phyloP scores from a whole-genome alignment of 1,140 invertebrate species.

The Rhysida immarginata region DNA sequence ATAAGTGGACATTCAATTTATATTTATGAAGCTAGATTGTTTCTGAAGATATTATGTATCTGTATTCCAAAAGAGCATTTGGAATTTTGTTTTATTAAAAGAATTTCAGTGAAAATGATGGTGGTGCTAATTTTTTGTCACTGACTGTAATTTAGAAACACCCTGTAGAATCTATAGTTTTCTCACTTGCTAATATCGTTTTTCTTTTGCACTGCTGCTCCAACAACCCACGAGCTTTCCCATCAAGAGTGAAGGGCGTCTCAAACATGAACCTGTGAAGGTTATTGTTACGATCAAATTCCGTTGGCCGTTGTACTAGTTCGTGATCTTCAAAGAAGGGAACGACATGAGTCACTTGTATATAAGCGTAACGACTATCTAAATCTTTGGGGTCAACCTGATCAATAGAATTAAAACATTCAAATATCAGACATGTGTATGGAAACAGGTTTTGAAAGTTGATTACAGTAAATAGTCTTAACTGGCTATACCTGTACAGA shows the following conservation, averaged over 20 bases:
- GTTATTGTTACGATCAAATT: constrained; percentile 77
- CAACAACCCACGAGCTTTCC: constrained; percentile 50
- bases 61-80: too few relatives aligned
- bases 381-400: constrained; percentile 59
- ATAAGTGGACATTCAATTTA: too few relatives aligned
- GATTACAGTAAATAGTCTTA: too few relatives aligned
- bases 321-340: constrained; percentile 55
- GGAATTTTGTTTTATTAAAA: too few relatives aligned
- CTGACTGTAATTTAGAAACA: too few relatives aligned
- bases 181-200: constrained; percentile 62
- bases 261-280: constrained; percentile 78
- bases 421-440: constrained; percentile 7
- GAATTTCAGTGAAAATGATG: too few relatives aligned
- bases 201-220: constrained; percentile 76
- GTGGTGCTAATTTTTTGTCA: too few relatives aligned
- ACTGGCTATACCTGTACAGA: constrained; percentile 68
- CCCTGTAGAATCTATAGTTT: too few relatives aligned
- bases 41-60: too few relatives aligned
- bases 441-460: neutral
- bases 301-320: constrained; percentile 41
- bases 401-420: constrained; percentile 14
- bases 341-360: constrained; percentile 76
- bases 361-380: constrained; percentile 69
- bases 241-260: constrained; percentile 76
- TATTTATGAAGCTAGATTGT: too few relatives aligned